Evolutionary conservation across 2,113 vertebrate genomes (phyloP).

Genomic region (Opisthocomus hoazin): DNA sequence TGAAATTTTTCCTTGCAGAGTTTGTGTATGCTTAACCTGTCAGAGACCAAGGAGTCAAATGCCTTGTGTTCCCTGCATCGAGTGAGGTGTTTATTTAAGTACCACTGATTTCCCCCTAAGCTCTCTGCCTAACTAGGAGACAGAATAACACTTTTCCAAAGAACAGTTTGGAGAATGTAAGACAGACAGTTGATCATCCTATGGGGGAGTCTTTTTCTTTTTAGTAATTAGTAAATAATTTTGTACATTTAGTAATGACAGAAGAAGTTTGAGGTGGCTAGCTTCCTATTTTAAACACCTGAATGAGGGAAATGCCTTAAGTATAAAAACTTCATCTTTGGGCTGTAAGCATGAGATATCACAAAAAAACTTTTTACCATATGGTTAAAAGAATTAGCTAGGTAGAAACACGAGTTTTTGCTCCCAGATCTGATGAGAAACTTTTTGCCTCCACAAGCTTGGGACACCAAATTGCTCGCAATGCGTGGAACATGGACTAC

Average conservation of each 20-base stretch:
- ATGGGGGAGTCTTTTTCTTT: neutral
- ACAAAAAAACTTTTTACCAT: neutral
- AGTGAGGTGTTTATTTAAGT: neutral
- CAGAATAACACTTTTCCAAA: neutral
- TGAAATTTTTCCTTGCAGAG: neutral
- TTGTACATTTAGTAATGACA: neutral
- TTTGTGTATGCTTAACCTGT: neutral
- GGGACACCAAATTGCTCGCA: neutral
- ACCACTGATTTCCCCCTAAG: neutral
- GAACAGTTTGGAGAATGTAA: neutral
- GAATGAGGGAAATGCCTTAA: neutral
- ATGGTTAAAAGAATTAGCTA: neutral
- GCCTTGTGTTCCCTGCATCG: neutral
- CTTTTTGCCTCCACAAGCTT: neutral
- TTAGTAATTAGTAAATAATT: too few species aligned
- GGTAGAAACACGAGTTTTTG: rapidly evolving
- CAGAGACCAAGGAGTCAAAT: neutral
- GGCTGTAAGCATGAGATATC: neutral
- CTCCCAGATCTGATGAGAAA: neutral
- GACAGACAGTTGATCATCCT: neutral
- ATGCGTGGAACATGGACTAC: neutral
- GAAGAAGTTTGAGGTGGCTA: neutral
- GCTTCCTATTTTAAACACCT: neutral
- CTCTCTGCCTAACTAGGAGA: neutral
- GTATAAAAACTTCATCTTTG: neutral